phyloP scores from a whole-genome alignment of 2,888 invertebrate species.

The Lacanobia wlatinum region DNA sequence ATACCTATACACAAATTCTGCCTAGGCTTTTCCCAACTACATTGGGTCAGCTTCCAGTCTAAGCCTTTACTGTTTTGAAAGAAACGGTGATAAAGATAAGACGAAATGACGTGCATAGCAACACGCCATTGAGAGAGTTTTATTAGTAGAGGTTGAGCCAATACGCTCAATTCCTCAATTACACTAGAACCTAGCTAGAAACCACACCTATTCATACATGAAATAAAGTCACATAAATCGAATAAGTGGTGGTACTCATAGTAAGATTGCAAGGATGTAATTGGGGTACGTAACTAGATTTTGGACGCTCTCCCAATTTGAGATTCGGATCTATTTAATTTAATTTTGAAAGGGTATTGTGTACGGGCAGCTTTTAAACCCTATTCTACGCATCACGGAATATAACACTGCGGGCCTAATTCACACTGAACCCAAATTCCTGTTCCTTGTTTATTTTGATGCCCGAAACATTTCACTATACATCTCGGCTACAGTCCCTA shows the following conservation, averaged over 20 bases:
- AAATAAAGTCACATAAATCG: background rate
- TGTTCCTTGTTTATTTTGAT: conserved; percentile 9
- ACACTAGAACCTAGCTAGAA: no score
- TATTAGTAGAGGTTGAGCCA: no score
- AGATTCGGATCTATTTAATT: background rate
- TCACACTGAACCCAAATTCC: background rate
- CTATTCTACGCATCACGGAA: background rate
- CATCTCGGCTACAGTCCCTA: background rate
- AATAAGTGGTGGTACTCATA: no score
- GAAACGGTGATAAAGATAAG: no score
- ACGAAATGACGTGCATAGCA: no score
- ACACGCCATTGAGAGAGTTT: no score
- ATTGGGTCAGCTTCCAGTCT: no score
- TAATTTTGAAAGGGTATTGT: conserved; percentile 17
- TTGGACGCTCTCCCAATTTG: background rate
- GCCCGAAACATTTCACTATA: background rate
- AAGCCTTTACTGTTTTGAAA: background rate
- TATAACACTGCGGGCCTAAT: background rate
- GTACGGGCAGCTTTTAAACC: background rate
- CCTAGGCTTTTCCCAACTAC: no score
- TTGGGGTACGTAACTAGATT: background rate
- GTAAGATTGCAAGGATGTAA: background rate
- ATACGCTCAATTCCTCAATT: no score
- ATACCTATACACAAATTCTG: no score
- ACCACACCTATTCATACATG: no score